phyloP scores from a whole-genome alignment of 2,797 vertebrate species.

The Sebastes iracundus region DNA sequence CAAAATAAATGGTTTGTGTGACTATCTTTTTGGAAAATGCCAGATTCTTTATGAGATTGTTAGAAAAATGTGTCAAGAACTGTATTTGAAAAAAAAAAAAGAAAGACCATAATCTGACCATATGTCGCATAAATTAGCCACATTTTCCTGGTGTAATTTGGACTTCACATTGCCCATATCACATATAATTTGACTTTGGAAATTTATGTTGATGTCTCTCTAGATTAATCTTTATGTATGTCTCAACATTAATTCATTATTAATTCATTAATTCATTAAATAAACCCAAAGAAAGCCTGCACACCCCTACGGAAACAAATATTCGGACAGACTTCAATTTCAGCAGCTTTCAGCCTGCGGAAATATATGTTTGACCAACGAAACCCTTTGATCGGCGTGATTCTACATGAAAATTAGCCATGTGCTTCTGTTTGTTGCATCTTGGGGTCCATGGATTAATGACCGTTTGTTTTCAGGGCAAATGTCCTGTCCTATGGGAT shows the following conservation, averaged over 20 bases:
- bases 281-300: no score
- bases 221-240: not conserved
- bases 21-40: conserved; percentile 18
- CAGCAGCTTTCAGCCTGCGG: no score
- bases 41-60: conserved; percentile 5
- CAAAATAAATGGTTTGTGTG: conserved; percentile 25
- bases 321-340: no score
- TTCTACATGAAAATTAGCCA: no score
- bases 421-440: no score
- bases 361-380: no score
- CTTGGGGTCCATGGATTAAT: no score
- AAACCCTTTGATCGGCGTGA: no score
- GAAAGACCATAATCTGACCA: not conserved
- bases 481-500: no score
- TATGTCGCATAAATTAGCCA: not conserved
- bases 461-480: no score
- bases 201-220: not conserved
- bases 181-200: not conserved
- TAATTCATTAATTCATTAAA: no score
- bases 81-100: not conserved
- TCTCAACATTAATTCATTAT: not conserved
- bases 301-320: no score
- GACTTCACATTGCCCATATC: not conserved
- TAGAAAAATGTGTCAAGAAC: not conserved
- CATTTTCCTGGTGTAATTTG: not conserved